phyloP scores from a whole-genome alignment of 2,888 invertebrate species.

The Stenodema calcarata region DNA sequence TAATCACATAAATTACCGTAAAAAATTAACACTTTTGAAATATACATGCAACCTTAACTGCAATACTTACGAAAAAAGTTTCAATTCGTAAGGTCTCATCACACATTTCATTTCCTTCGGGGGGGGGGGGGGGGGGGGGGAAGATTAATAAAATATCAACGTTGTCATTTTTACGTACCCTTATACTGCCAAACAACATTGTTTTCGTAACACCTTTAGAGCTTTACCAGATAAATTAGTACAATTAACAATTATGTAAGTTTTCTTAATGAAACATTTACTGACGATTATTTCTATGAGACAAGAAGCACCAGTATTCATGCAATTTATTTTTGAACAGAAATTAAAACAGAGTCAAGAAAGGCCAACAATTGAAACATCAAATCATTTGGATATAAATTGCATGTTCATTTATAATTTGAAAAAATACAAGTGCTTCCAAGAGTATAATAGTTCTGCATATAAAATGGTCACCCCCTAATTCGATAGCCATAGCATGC shows the following conservation, averaged over 20 bases:
- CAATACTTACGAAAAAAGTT: constrained; percentile 27
- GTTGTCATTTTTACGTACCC: constrained; percentile 21
- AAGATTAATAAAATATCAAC: not conserved
- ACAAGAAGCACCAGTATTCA: not conserved
- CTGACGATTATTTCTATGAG: not conserved
- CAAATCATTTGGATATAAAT: too few species aligned
- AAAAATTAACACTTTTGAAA: not conserved
- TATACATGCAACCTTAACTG: constrained; percentile 11
- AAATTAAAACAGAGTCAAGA: too few species aligned
- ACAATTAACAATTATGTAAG: not conserved
- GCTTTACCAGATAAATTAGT: not conserved
- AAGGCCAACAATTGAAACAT: too few species aligned
- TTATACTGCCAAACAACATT: constrained; percentile 17
- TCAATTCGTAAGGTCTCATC: constrained; percentile 8
- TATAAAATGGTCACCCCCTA: not conserved
- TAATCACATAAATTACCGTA: not conserved
- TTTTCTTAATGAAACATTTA: not conserved
- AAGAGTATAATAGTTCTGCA: too few species aligned
- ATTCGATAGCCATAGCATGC: not conserved
- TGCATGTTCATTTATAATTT: too few species aligned
- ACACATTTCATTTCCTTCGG: constrained; percentile 7
- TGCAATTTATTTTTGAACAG: too few species aligned
- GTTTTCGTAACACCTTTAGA: not conserved
- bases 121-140: not conserved
- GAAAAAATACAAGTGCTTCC: not conserved